Conservation (phyloP, 2,888 invertebrate genomes). For the Buathra laborator region DNA sequence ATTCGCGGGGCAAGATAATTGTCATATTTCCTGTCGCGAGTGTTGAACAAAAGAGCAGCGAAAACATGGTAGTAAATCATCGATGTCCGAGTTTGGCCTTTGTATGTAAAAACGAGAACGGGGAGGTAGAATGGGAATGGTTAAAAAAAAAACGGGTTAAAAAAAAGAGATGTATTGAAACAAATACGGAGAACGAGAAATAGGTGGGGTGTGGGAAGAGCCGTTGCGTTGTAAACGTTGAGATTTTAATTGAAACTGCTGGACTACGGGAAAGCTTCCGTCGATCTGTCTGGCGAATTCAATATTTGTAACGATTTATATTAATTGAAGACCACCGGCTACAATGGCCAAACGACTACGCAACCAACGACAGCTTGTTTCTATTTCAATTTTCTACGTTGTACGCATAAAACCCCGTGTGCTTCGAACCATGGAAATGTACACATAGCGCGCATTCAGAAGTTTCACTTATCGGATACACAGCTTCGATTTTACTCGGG, state of each 20-base stretch:
- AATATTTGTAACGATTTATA: conserved; percentile 60
- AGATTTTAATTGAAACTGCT: conserved; percentile 56
- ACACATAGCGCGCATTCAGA: conserved; percentile 28
- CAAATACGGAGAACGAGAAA: conserved; percentile 25
- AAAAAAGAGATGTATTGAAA: conserved; percentile 19
- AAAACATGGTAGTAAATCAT: conserved; percentile 45
- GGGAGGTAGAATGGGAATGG: neutral
- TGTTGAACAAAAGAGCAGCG: conserved; percentile 20
- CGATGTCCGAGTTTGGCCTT: conserved; percentile 24
- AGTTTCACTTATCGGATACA: conserved; percentile 31
- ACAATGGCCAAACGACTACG: neutral
- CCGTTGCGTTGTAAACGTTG: conserved; percentile 33
- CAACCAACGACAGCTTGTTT: conserved; percentile 38
- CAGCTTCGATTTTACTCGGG: conserved; percentile 26
- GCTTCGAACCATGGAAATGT: conserved; percentile 4
- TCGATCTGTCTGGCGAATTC: conserved; percentile 30
- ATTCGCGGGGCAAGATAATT: conserved; percentile 39
- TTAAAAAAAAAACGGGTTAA: neutral
- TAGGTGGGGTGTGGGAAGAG: neutral
- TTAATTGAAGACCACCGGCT: conserved; percentile 39
- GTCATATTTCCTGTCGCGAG: conserved; percentile 19
- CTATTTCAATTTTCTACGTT: conserved; percentile 39
- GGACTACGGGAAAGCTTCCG: conserved; percentile 37
- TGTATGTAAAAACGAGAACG: conserved; percentile 26
- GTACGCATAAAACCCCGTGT: neutral